Evolutionary conservation across 1,140 invertebrate species (phyloP), one percentile per base, ranked within the genome.

Genomic region (Pogonus chalceus): DNA sequence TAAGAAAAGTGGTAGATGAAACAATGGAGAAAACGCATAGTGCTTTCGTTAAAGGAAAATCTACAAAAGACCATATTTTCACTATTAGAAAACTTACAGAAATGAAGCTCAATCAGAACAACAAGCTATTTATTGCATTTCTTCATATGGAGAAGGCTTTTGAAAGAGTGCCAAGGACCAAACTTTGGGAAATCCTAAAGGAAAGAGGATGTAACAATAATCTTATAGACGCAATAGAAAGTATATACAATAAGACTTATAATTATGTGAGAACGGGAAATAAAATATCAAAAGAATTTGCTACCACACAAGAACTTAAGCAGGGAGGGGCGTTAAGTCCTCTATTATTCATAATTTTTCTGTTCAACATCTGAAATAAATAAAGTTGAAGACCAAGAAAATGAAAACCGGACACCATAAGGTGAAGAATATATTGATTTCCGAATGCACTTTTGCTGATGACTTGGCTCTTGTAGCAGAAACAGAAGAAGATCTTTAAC

Each of bases 81-180:
- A 53, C 37, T 16, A 23, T 53, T 10, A 53, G 24, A 20, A 53
- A 35, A 53, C 35, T 53, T 4, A 52, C 24, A 22, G 52, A 53
- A 20, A 43, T 20, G 21, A 23, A 35, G 14, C 7, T 22, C 10
- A 10, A 22, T 14, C 14, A 54, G 24, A 18, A 24, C 47, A 16
- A 24, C 16, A 54, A 37, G 21, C 20, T 16, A 7, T 54, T 9
- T 20, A 49, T 54, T 2, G 39, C 20, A 16, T 54, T 54, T 20
- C 4, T 54, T 10, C 46, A 54, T 20, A 2, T 54, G n/a, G 46
- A 54, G 24, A 49, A 54, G 21, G 53, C 46, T 21, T 54, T 54
- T 37, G 53, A 54, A 9, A 54, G 43, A 37, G 53, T 54, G 2
- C 22, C 43, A 24, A 39, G 53, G 24, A 14, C 23, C 2, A 49